Conservation (phyloP, 2,888 invertebrate species). For the Aplocera efformata region DNA sequence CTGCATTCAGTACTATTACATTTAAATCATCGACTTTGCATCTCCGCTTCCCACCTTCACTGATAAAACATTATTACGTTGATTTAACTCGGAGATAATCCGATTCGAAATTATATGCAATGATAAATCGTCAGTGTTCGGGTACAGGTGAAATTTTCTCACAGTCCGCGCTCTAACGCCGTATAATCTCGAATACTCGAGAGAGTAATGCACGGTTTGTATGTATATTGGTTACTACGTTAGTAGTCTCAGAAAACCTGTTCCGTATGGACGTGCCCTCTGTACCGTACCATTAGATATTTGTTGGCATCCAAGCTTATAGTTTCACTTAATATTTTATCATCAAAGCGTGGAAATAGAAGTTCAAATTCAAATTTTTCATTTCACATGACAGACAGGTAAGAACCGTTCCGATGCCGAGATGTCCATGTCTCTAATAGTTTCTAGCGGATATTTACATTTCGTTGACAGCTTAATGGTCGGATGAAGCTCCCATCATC, state of each 20-base stretch:
- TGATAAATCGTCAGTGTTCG: slow-evolving; percentile 48
- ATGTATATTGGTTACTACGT: slow-evolving; percentile 76
- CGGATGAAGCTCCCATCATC: slow-evolving; percentile 35
- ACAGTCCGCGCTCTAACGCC: slow-evolving; percentile 55
- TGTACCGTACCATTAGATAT: slow-evolving; percentile 63
- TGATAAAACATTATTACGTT: slow-evolving; percentile 28
- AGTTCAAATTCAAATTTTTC: slow-evolving; percentile 22
- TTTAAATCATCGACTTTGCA: slow-evolving; percentile 36
- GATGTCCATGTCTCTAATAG: slow-evolving; percentile 20
- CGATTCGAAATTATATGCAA: slow-evolving; percentile 34
- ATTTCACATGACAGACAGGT: slow-evolving; percentile 23
- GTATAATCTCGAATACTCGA: slow-evolving; percentile 64
- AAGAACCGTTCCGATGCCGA: slow-evolving; percentile 36
- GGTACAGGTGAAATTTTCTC: slow-evolving; percentile 73
- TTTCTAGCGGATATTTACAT: slow-evolving; percentile 37
- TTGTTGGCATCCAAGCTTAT: slow-evolving; percentile 48
- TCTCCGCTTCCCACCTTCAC: slow-evolving; percentile 24
- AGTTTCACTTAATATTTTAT: slow-evolving; percentile 70
- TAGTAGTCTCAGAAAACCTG: slow-evolving; percentile 73
- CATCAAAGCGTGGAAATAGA: slow-evolving; percentile 42
- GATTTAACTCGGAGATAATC: slow-evolving; percentile 32
- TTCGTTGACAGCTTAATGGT: slow-evolving; percentile 49
- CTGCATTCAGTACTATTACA: slow-evolving; percentile 45
- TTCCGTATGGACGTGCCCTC: slow-evolving; percentile 68
- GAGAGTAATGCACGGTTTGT: slow-evolving; percentile 64